These are phyloP conservation scores for Elachura formosa DNA, from an alignment of 2,113 vertebrate genomes.

Conservation along the genomic window DNA sequence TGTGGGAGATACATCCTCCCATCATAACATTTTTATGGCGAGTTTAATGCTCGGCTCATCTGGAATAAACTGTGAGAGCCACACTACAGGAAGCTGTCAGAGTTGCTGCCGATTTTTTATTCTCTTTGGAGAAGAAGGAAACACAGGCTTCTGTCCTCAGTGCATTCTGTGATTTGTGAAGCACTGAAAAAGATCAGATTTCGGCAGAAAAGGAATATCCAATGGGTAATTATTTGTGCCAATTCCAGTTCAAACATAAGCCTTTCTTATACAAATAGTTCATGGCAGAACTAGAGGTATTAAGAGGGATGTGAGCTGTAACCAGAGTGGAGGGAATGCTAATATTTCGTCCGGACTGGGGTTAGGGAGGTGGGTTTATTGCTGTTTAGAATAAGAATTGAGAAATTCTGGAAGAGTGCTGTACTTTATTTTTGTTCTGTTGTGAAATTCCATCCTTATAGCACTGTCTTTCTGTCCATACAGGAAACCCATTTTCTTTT, in stretches of 20 bases:
- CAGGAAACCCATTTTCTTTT: constrained; percentile 2
- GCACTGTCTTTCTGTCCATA: not conserved
- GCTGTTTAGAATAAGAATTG: constrained; percentile 33
- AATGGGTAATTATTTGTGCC: constrained; percentile 52
- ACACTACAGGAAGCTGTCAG: constrained; percentile 42
- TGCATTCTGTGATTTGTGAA: constrained; percentile 48
- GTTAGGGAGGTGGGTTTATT: constrained; percentile 39
- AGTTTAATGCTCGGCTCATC: constrained; percentile 43
- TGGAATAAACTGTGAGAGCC: constrained; percentile 35
- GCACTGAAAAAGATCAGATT: constrained; percentile 53
- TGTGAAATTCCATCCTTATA: constrained; percentile 51
- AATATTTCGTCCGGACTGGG: constrained; percentile 9
- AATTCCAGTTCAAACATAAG: constrained; percentile 60
- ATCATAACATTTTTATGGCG: constrained; percentile 60
- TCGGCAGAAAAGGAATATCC: constrained; percentile 58
- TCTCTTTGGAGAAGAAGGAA: constrained; percentile 55
- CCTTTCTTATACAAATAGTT: constrained; percentile 39
- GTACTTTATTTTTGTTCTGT: constrained; percentile 51
- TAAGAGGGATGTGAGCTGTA: constrained; percentile 10
- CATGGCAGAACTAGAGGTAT: constrained; percentile 11
- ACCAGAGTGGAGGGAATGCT: constrained; percentile 23
- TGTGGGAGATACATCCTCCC: constrained; percentile 48
- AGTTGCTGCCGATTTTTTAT: constrained; percentile 48
- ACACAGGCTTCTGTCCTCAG: constrained; percentile 27
- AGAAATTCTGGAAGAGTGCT: not conserved